These are phyloP conservation scores for Micrastur ruficollis DNA, from an alignment of 2,797 vertebrate species.

Conservation along the genomic window DNA sequence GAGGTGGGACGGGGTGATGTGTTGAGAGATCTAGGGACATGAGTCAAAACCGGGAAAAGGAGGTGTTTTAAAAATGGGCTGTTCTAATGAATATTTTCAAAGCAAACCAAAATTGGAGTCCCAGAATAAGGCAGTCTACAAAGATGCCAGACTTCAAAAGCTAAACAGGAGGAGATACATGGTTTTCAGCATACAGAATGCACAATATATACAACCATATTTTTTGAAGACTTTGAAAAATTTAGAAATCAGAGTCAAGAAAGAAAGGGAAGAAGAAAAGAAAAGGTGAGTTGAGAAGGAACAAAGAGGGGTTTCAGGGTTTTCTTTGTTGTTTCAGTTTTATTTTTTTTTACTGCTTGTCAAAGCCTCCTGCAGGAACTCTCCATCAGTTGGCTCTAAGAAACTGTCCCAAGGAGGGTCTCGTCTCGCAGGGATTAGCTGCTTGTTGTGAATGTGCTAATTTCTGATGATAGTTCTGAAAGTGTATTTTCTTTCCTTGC, in stretches of 20 bases:
- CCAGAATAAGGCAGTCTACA: background rate
- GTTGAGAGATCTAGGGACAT: background rate
- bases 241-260: constrained; percentile 10
- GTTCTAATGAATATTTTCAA: constrained; percentile 14
- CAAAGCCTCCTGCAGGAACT: background rate
- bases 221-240: constrained; percentile 12
- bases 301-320: background rate
- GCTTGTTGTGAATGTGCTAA: background rate
- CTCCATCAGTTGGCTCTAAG: background rate
- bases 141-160: constrained; percentile 39
- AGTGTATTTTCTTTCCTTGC: background rate
- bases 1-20: background rate
- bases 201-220: background rate
- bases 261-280: background rate
- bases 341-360: background rate
- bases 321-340: constrained; percentile 38
- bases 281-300: constrained; percentile 20
- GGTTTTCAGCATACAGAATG: background rate
- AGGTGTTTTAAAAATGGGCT: background rate
- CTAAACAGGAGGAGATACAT: background rate
- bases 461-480: background rate
- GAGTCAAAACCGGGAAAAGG: background rate
- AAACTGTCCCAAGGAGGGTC: background rate
- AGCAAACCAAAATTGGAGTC: constrained; percentile 8
- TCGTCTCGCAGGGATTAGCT: background rate